Conservation (phyloP, 30 jellyfish, hydroid and myxozoan genomes). For the Mastigias papua region DNA sequence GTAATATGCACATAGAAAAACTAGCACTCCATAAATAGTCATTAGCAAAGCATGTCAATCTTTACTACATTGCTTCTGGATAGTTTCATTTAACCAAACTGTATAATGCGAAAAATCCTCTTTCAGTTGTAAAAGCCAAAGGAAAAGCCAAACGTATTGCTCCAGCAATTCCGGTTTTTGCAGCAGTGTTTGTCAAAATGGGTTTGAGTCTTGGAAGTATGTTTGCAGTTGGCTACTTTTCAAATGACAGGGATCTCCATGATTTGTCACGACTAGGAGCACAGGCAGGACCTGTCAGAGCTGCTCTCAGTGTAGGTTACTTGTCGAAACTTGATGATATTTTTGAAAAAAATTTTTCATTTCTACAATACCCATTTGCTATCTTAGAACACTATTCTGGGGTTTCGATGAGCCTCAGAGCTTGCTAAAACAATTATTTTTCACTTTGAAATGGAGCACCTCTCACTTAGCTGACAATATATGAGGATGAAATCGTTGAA, state of each 20-base stretch:
- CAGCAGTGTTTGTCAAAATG: not conserved
- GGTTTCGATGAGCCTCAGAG: not conserved
- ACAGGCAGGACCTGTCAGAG: not conserved
- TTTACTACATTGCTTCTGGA: not conserved
- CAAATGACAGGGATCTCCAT: not conserved
- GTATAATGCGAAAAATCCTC: not conserved
- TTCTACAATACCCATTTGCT: not conserved
- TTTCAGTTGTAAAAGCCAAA: not conserved
- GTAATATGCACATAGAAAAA: no score
- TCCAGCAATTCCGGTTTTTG: not conserved
- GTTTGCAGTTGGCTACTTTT: constrained; percentile 6
- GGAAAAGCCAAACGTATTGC: not conserved
- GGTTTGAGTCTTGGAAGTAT: not conserved
- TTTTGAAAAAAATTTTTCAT: not conserved
- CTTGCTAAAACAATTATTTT: not conserved
- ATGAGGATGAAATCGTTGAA: not conserved
- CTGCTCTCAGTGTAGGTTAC: constrained; percentile 2
- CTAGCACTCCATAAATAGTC: no score
- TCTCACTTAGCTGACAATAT: not conserved
- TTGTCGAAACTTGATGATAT: not conserved
- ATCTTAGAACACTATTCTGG: not conserved
- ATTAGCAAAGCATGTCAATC: no score
- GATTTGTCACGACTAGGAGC: not conserved
- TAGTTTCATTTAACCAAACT: no score
- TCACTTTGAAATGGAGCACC: not conserved